phyloP scores from a whole-genome alignment of 2,797 vertebrate genomes.

The Alauda arvensis region DNA sequence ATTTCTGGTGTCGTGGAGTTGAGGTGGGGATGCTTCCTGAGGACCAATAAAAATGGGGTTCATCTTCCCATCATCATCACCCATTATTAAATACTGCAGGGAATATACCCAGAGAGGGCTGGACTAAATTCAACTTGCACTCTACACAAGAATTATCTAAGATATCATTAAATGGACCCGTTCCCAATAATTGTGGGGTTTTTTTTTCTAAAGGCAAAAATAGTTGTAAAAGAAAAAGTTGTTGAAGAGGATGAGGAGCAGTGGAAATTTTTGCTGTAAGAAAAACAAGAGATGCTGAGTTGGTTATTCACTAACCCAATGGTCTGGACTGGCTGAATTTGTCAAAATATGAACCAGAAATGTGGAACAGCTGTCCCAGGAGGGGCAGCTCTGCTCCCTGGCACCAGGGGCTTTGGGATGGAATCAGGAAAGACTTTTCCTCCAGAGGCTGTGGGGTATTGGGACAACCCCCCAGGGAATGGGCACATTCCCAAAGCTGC shows the following conservation, averaged over 20 bases:
- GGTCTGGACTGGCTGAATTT: background rate
- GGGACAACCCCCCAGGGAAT: background rate
- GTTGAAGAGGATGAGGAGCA: background rate
- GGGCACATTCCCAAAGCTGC: too few species aligned
- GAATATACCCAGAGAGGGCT: background rate
- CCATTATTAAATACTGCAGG: background rate
- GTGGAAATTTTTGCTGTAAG: background rate
- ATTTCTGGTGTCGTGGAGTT: rapidly evolving
- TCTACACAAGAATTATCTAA: background rate
- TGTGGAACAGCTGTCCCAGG: background rate
- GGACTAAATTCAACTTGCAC: background rate
- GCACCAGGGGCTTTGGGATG: background rate
- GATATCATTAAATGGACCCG: background rate
- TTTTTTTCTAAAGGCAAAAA: background rate
- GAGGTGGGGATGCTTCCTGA: background rate
- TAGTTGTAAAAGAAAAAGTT: background rate
- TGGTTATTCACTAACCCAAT: background rate
- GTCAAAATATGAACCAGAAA: background rate
- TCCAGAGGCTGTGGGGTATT: background rate
- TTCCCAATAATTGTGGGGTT: background rate
- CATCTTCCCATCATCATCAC: background rate
- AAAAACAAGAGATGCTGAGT: background rate
- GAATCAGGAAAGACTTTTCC: background rate
- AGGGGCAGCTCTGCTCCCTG: background rate
- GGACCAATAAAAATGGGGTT: background rate